phyloP scores from a whole-genome alignment of 1,140 invertebrate genomes.

The Saxidomus purpurata region DNA sequence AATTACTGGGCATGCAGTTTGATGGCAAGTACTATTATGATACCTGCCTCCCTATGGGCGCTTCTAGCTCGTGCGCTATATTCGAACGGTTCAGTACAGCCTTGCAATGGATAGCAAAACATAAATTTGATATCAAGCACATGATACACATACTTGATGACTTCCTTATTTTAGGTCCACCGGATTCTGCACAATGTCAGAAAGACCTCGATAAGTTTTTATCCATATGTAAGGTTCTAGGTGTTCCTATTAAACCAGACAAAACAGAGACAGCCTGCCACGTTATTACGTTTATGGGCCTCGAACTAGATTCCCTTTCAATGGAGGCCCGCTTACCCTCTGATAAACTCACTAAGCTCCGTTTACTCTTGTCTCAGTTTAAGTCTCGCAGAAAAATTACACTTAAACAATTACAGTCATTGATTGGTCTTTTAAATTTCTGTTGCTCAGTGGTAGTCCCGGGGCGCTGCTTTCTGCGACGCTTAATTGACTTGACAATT shows the following conservation, averaged over 20 bases:
- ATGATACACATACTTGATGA: slow-evolving; percentile 68
- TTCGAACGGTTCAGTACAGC: slow-evolving; percentile 61
- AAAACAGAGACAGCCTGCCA: neutral
- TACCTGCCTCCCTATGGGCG: slow-evolving; percentile 66
- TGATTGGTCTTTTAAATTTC: slow-evolving; percentile 61
- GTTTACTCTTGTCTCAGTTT: neutral
- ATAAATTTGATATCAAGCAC: neutral
- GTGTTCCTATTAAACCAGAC: slow-evolving; percentile 27
- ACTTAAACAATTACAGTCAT: slow-evolving; percentile 43
- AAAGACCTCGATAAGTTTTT: slow-evolving; percentile 11
- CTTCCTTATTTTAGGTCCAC: slow-evolving; percentile 56
- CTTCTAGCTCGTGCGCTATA: slow-evolving; percentile 63
- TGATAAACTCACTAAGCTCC: slow-evolving; percentile 19
- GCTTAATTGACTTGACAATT: slow-evolving; percentile 58
- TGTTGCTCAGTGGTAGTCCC: slow-evolving; percentile 55
- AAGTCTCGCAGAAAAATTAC: neutral
- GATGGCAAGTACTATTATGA: slow-evolving; percentile 57
- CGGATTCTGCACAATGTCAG: neutral
- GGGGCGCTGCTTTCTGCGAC: slow-evolving; percentile 44
- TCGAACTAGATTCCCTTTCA: neutral
- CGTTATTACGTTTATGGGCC: slow-evolving; percentile 4
- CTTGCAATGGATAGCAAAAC: slow-evolving; percentile 61
- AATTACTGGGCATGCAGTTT: slow-evolving; percentile 30
- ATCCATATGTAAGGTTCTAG: slow-evolving; percentile 27
- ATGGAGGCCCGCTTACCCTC: neutral